Evolutionary conservation across 2,113 vertebrate species (phyloP), one percentile per base, ranked within the genome.

Genomic region (Sciurus niger): DNA sequence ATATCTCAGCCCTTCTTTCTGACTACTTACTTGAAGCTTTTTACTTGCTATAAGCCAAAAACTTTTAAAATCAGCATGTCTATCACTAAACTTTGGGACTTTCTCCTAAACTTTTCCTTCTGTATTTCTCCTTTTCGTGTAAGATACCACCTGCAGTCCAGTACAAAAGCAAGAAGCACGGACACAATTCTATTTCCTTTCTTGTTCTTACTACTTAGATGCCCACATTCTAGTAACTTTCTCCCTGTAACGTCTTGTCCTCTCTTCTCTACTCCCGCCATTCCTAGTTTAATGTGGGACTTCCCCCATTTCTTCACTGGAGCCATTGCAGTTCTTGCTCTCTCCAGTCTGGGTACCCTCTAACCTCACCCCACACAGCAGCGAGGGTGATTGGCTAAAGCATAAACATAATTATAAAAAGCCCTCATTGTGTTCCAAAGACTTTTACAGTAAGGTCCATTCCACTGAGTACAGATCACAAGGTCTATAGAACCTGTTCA

Each of bases 81-180:
- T 93, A 83, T 8, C 63, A 83, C n/a, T 77, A 18, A 86, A 78
- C n/a, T 67, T 14, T 46, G 34, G 8, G 58, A 8, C 14, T 51
- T 84, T 18, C 24, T 37, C 17, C 58, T 65, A 83, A 82, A 73
- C 20, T 85, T 76, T 8, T 58, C 20, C 25, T 84, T 58, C 28
- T 85, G 8, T 53, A 65, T 80, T 94, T 88, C 43, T 58, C 72
- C 40, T 97, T 37, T 72, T 51, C 20, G 5, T n/a, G 34, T 88
- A 93, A 73, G 60, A 48, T 30, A 32, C 0, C 17, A 37, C 34
- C 46, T 68, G 2, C 65, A 82, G 4, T 30, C 16, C 22, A 40
- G 6, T 28, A 65, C 16, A 70, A 13, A 84, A 70, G 73, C 67
- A 84, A 85, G n/a, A 77, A 86, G 77, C 46, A 78, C 3, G 20